Evolutionary conservation across 1,140 invertebrate genomes (phyloP), one percentile per base, ranked within the genome.

Genomic region (Cataglyphis hispanica): DNA sequence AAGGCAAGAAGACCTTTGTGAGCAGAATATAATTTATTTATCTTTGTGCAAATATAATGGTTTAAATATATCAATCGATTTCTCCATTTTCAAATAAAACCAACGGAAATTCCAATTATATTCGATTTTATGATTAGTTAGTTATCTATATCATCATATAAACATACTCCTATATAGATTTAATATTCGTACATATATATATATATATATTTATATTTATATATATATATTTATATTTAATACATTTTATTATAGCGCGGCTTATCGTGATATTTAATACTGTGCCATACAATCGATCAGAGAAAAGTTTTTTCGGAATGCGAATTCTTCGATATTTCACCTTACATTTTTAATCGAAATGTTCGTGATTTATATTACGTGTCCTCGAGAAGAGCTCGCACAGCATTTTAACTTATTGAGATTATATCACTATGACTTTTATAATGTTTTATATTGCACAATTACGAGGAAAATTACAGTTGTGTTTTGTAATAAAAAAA

Each of bases 221-320:
- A n/a, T 43, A 67, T 86, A 72, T 43, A 56, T 72, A 31, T 56
- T 56, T 67, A 53, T 5, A 76, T 77, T 58, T 77, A 46, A 89
- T 56, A 67, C 64, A 16, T 74, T 40, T 58, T 56, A 13, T 58
- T 37, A 31, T 31, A 80, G 13, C 22, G n/a, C 43, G 37, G 13
- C 31, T 67, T 60, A 56, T 69, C 31, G 19, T n/a, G 50, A 60
- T 34, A 16, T 83, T 84, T 85, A 85, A 84, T 56, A 72, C 74
- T 90, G 85, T 87, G 85, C 80, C 87, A 84, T 89, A 72, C 56
- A 72, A 69, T 66, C 34, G 37, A 60, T 61, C 40, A 66, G 25
- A 58, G 40, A 19, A 22, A 56, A 46, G 67, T 34, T 64, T 25
- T 11, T 8, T 6, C 19, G 1, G n/a, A n/a, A 53, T 77, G 31